Conservation (phyloP, 2,113 vertebrate genomes). For the Brachyhypopomus gauderio region DNA sequence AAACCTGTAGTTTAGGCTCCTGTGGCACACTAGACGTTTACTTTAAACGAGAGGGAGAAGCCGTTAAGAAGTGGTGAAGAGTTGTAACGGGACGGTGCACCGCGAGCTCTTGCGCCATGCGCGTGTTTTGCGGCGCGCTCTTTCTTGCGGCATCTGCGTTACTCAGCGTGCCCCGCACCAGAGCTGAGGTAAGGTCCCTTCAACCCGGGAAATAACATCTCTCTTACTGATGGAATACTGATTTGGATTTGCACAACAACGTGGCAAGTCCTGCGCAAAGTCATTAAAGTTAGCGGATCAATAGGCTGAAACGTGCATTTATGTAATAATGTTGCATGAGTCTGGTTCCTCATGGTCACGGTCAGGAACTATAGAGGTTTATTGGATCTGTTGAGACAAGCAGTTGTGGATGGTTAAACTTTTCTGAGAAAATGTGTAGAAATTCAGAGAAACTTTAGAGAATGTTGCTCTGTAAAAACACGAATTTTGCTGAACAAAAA, state of each 20-base stretch:
- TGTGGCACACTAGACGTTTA: constrained; percentile 50
- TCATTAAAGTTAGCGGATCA: not conserved
- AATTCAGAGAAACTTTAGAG: not conserved
- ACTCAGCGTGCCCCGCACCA: constrained; percentile 52
- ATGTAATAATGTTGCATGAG: not conserved
- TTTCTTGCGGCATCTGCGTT: constrained; percentile 64
- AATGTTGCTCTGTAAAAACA: not conserved
- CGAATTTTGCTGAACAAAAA: not conserved
- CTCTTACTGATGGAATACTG: too few relatives aligned
- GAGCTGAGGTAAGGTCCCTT: constrained; percentile 68
- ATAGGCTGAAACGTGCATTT: not conserved
- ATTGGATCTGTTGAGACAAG: too few relatives aligned
- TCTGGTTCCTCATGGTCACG: not conserved
- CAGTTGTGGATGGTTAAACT: not conserved
- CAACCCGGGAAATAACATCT: not conserved
- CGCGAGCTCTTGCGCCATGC: constrained; percentile 62
- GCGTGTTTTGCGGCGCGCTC: constrained; percentile 54
- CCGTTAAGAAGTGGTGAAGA: constrained; percentile 49
- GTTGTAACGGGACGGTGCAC: constrained; percentile 35
- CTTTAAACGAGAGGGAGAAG: constrained; percentile 41
- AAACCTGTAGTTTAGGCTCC: constrained; percentile 63
- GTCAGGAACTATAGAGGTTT: too few relatives aligned
- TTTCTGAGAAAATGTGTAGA: not conserved
- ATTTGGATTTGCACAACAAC: not conserved
- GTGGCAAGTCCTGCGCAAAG: not conserved